Evolutionary conservation across 30 jellyfish, hydroid and myxozoan genomes (phyloP).

Genomic region (Nemopilema nomurai): DNA sequence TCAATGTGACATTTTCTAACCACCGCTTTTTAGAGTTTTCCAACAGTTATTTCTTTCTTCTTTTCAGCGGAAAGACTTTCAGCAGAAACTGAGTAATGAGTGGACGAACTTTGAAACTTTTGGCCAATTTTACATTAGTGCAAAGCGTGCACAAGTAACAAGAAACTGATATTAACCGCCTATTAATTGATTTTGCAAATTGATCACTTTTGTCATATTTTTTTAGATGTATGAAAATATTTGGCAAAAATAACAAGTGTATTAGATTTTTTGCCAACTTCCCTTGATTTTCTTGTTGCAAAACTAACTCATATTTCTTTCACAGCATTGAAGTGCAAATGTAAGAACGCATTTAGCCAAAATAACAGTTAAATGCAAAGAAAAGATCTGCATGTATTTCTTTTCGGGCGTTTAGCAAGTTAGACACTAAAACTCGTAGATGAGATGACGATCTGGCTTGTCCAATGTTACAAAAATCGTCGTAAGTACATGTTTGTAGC

Average conservation of each 20-base stretch:
- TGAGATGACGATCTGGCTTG: no score
- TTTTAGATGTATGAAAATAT: not conserved
- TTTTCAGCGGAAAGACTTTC: constrained; percentile 69
- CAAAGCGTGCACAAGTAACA: not conserved
- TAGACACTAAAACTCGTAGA: no score
- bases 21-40: not conserved
- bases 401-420: no score
- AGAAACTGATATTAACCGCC: not conserved
- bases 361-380: no score
- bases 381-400: no score
- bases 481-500: no score
- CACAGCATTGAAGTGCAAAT: no score
- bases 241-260: not conserved
- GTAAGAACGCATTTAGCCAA: no score
- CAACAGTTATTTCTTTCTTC: not conserved
- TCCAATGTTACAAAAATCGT: no score
- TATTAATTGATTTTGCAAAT: not conserved
- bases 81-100: constrained; percentile 32
- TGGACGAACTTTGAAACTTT: not conserved
- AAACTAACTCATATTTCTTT: not conserved
- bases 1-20: no score
- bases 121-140: not conserved
- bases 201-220: not conserved
- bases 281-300: not conserved
- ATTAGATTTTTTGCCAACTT: not conserved